Percentiles rank a stretch among this genome's conserved stretches.
Evolutionary conservation across 2,797 vertebrate species (phyloP).

Genomic region (Eleutherodactylus coqui): DNA sequence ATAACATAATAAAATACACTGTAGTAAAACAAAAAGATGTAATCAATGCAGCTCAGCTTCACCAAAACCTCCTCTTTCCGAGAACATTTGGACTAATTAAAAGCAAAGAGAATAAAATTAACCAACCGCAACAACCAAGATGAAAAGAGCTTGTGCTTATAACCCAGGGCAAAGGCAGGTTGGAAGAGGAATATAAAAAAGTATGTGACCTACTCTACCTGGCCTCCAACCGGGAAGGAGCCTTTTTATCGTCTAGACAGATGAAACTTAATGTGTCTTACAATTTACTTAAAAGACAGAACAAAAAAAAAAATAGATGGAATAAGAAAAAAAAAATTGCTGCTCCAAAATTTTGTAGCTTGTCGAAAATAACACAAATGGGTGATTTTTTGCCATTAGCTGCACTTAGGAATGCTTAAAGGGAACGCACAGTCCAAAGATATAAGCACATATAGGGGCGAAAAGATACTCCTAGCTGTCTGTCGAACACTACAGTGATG

Average conservation of each 20-base stretch:
- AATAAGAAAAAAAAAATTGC: constrained; percentile 22
- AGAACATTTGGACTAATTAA: constrained; percentile 71
- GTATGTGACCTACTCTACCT: constrained; percentile 65
- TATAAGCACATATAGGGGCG: neutral
- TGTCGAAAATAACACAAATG: neutral
- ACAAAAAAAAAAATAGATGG: constrained; percentile 57
- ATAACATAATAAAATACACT: constrained; percentile 64
- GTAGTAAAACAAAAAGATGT: constrained; percentile 66
- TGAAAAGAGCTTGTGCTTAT: constrained; percentile 65
- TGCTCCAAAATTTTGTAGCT: constrained; percentile 38
- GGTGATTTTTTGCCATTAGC: constrained; percentile 27
- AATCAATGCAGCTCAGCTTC: constrained; percentile 69
- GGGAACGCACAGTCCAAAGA: neutral
- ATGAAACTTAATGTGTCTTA: constrained; percentile 64
- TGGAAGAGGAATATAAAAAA: constrained; percentile 67
- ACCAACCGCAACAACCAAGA: constrained; percentile 44
- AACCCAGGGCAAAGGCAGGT: constrained; percentile 67
- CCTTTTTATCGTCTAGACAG: constrained; percentile 63
- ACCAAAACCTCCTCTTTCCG: constrained; percentile 62
- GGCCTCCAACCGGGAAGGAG: constrained; percentile 61
- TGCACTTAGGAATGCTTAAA: constrained; percentile 20
- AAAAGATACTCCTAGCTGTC: too few relatives aligned
- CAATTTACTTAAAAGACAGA: constrained; percentile 67
- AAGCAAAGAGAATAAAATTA: constrained; percentile 60
- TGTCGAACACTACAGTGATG: too few relatives aligned